Evolutionary conservation across 2,888 invertebrate genomes (phyloP).

Genomic region (Notocelia uddmanniana): DNA sequence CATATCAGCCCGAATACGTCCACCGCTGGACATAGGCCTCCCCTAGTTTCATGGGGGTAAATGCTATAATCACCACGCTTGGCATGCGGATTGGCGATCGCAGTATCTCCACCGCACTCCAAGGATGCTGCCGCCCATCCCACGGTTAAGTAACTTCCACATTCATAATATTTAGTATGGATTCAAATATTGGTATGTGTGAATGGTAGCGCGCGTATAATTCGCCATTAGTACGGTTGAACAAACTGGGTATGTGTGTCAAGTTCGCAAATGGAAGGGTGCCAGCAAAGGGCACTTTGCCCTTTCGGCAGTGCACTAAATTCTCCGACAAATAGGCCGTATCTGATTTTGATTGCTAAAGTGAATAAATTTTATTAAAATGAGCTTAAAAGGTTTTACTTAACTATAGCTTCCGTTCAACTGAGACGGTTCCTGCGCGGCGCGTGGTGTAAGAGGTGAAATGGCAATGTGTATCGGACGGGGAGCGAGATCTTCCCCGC

Average conservation of each 20-base stretch:
- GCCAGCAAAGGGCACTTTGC: conserved; percentile 30
- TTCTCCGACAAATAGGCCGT: neutral
- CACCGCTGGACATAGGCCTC: no score
- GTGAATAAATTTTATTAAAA: conserved; percentile 13
- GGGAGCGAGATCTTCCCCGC: no score
- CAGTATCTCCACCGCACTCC: no score
- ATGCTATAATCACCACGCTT: no score
- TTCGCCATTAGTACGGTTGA: conserved; percentile 17
- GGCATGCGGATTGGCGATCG: no score
- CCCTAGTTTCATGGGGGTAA: no score
- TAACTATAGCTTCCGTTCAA: neutral
- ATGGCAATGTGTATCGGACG: no score
- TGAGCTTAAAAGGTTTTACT: neutral
- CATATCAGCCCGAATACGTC: no score
- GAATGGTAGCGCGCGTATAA: neutral
- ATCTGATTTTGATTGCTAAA: conserved; percentile 10
- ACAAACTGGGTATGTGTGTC: conserved; percentile 35
- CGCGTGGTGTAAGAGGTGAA: no score
- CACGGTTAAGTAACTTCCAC: no score
- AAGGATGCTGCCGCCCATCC: no score
- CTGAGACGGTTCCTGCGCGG: no score
- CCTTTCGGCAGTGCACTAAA: conserved; percentile 28
- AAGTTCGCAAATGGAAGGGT: conserved; percentile 36
- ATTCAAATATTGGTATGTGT: conserved; percentile 3
- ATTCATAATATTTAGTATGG: neutral